phyloP scores from a whole-genome alignment of 1,140 invertebrate species.

The Neuroterus valhalla region DNA sequence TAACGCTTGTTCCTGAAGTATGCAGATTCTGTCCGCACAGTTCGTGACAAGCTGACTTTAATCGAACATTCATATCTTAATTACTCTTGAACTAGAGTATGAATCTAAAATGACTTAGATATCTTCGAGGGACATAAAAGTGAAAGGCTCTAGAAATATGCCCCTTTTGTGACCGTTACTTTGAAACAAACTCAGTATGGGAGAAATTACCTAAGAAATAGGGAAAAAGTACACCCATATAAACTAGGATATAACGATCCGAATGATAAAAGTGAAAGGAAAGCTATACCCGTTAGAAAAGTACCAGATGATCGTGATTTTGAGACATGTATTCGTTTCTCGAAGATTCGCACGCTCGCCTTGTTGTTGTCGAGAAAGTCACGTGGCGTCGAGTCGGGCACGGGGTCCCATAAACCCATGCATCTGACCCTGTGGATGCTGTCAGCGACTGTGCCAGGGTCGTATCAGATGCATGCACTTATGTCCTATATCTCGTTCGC shows the following conservation, averaged over 20 bases:
- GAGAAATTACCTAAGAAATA: too few relatives aligned
- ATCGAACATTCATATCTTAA: too few relatives aligned
- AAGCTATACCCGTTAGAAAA: background rate
- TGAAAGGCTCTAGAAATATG: too few relatives aligned
- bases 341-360: conserved; percentile 20
- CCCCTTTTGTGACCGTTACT: too few relatives aligned
- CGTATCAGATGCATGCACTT: conserved; percentile 42
- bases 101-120: too few relatives aligned
- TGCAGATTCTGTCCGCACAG: too few relatives aligned
- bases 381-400: background rate
- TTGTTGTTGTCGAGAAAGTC: conserved; percentile 16
- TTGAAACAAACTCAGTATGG: too few relatives aligned
- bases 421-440: conserved; percentile 37
- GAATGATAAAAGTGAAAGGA: conserved; percentile 4
- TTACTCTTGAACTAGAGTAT: too few relatives aligned
- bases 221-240: background rate
- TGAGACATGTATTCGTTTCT: background rate
- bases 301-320: conserved; percentile 12
- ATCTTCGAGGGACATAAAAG: too few relatives aligned
- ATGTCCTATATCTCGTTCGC: conserved; percentile 40
- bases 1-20: too few relatives aligned
- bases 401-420: conserved; percentile 34
- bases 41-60: too few relatives aligned
- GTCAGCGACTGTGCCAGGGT: conserved; percentile 51
- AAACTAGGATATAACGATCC: background rate